These are phyloP conservation scores for Caenorhabditis angaria DNA, from an alignment of 2,888 invertebrate species.

Conservation along the genomic window DNA sequence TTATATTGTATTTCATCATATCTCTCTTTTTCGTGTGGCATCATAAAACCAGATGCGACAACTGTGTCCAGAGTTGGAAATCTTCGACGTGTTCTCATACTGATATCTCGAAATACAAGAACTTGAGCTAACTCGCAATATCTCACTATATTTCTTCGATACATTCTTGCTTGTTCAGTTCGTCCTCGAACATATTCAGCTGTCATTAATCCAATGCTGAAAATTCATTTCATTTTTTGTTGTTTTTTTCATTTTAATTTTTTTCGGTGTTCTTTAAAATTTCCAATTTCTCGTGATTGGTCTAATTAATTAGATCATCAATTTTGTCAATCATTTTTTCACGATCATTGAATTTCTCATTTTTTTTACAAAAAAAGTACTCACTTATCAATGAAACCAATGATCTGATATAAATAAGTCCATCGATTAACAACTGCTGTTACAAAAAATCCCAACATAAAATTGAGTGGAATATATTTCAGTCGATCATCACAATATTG, in stretches of 20 bases:
- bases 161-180: slow-evolving; percentile 56
- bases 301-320: background rate
- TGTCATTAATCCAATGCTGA: slow-evolving; percentile 59
- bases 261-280: background rate
- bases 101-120: slow-evolving; percentile 61
- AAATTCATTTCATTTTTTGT: slow-evolving; percentile 8
- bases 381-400: slow-evolving; percentile 63
- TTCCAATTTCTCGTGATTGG: background rate
- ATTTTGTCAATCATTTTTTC: slow-evolving; percentile 4
- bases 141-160: slow-evolving; percentile 52
- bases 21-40: slow-evolving; percentile 58
- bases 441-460: slow-evolving; percentile 62
- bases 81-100: slow-evolving; percentile 54
- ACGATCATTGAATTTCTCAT: background rate
- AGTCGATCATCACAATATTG: slow-evolving; percentile 56
- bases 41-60: slow-evolving; percentile 62
- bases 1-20: slow-evolving; percentile 61
- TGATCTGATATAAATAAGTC: slow-evolving; percentile 61
- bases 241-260: background rate
- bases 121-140: slow-evolving; percentile 57
- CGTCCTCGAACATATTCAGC: slow-evolving; percentile 60
- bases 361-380: slow-evolving; percentile 14
- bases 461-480: slow-evolving; percentile 58
- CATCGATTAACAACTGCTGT: slow-evolving; percentile 60
- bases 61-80: slow-evolving; percentile 62